Evolutionary conservation across 2,888 invertebrate species (phyloP).

Genomic region (Dorcus hopei): DNA sequence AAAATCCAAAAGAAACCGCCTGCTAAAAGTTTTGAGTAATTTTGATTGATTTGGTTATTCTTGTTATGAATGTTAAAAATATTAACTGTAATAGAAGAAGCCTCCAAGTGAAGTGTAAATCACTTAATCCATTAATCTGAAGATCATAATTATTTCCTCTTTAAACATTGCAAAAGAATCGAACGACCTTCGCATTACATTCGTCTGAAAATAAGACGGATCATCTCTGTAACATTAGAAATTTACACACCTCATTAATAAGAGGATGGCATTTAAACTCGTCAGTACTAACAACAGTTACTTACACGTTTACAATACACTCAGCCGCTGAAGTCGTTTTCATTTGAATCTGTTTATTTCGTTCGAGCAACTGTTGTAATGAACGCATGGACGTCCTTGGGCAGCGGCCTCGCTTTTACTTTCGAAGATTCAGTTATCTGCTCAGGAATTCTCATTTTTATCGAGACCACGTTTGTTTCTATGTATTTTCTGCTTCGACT

Average conservation of each 20-base stretch:
- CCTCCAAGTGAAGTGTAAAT: no score
- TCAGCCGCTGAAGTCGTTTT: neutral
- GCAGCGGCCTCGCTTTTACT: conserved; percentile 15
- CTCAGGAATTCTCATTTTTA: conserved; percentile 9
- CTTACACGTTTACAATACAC: neutral
- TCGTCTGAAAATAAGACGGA: neutral
- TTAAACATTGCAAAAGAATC: no score
- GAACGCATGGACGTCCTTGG: conserved; percentile 12
- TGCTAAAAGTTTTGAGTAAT: no score
- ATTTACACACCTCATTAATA: neutral
- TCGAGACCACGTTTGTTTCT: neutral
- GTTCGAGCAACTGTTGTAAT: conserved; percentile 1
- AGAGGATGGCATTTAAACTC: neutral
- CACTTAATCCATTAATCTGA: no score
- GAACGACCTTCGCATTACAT: neutral
- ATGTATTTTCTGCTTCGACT: neutral
- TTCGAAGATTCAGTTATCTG: conserved; percentile 14
- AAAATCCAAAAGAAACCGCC: no score
- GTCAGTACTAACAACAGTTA: neutral
- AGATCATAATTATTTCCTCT: no score
- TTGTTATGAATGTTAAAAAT: no score
- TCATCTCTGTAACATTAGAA: neutral
- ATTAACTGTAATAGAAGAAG: no score
- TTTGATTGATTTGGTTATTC: no score
- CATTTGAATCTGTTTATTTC: neutral